Evolutionary conservation across 2,797 vertebrate genomes (phyloP), one percentile per base, ranked within the genome.

Genomic region (Ispidina picta): DNA sequence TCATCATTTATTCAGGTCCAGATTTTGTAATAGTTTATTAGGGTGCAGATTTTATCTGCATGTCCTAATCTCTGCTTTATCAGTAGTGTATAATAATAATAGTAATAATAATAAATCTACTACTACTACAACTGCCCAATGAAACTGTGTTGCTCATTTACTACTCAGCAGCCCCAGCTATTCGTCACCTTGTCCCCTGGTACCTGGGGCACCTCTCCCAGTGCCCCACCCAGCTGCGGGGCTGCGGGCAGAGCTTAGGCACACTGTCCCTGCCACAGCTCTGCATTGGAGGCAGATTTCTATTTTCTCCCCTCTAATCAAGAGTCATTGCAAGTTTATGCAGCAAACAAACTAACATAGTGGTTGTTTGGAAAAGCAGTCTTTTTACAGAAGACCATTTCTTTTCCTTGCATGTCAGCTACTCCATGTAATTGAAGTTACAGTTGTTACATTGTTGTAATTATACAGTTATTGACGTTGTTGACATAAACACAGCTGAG

Each of bases 401-500:
- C 14, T 51, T 31, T 62, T 51, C 39, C 44, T 63, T 54, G 37
- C 71, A 20, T 66, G 19, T 51, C 58, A 48, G 62, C 80, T 35
- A 20, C 19, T 3, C 21, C 15, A 25, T 64, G 44, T 72, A 69
- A 18, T 25, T 68, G 75, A 16, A 15, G n/a, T 51, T 49, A 20
- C 48, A 69, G 60, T n/a, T 35, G 9, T 48, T 26, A 44, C 0
- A 0, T 19, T 69, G 58, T 43, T 71, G 52, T 70, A 63, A 84
- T 63, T 85, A 76, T 7, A 15, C 10, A 39, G 28, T 65, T 71
- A 48, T 5, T 58, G 73, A 41, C 49, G 25, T 72, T 85, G 39
- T 66, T 92, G 71, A 85, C 25, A 79, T 51, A 91, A 97, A 84
- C 71, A 93, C 69, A 89, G 77, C 63, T 88, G 86, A 37, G 37